phyloP scores from a whole-genome alignment of 1,140 invertebrate species.

The Hestina assimilis region DNA sequence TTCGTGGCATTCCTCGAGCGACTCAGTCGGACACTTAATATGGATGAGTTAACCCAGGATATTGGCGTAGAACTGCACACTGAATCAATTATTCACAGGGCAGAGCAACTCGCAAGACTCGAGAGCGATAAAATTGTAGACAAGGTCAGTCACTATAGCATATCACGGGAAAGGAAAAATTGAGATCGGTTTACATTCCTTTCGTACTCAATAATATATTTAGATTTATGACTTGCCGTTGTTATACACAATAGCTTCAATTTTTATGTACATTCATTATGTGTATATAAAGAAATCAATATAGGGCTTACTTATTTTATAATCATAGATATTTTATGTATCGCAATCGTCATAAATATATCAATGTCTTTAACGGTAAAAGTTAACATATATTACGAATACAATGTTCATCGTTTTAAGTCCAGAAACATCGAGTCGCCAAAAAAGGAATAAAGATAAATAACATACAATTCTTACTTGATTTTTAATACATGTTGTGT shows the following conservation, averaged over 20 bases:
- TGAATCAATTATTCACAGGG: constrained; percentile 86
- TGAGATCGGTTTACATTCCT: constrained; percentile 20
- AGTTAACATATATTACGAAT: background rate
- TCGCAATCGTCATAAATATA: background rate
- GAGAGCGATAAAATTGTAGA: constrained; percentile 88
- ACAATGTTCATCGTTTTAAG: background rate
- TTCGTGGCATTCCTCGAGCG: constrained; percentile 87
- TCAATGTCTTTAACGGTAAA: background rate
- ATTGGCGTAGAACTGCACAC: constrained; percentile 88
- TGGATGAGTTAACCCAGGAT: constrained; percentile 88
- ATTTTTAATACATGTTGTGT: constrained; percentile 12
- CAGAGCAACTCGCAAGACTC: constrained; percentile 86
- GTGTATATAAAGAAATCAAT: too few species aligned
- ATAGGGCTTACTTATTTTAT: too few species aligned
- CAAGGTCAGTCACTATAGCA: constrained; percentile 79
- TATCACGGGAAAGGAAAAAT: constrained; percentile 33
- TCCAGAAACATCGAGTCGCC: background rate
- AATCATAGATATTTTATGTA: too few species aligned
- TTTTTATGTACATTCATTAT: too few species aligned
- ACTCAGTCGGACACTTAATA: constrained; percentile 84
- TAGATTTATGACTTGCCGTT: constrained; percentile 6
- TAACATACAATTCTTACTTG: background rate
- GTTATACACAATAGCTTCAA: background rate
- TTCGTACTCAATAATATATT: constrained; percentile 5
- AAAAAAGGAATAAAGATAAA: background rate